Evolutionary conservation across 1,140 invertebrate genomes (phyloP).

Genomic region (Artemia franciscana): DNA sequence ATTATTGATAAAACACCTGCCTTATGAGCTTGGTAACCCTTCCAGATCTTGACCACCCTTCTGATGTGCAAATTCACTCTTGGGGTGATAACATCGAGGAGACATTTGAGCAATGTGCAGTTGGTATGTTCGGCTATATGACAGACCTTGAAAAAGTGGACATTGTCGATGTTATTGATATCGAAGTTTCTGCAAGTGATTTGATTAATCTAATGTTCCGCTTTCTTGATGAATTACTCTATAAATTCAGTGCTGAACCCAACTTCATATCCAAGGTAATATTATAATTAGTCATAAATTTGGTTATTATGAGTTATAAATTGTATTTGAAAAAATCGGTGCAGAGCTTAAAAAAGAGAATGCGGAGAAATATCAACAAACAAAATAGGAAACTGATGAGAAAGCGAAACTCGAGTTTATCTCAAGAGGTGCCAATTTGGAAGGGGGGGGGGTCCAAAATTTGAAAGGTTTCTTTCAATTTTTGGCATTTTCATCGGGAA

Average conservation of each 20-base stretch:
- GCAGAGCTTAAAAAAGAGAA: no score
- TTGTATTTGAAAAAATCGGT: no score
- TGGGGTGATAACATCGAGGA: slow-evolving; percentile 75
- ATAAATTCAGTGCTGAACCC: slow-evolving; percentile 74
- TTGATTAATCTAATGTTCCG: slow-evolving; percentile 67
- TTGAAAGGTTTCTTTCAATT: no score
- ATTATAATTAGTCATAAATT: slow-evolving; percentile 5
- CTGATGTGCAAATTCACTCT: slow-evolving; percentile 83
- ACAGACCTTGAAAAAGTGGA: slow-evolving; percentile 71
- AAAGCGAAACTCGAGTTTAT: no score
- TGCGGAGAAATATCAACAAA: no score
- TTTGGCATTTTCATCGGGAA: no score
- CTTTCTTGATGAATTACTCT: slow-evolving; percentile 85
- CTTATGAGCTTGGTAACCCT: slow-evolving; percentile 19
- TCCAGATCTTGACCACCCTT: slow-evolving; percentile 86
- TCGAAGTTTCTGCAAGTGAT: slow-evolving; percentile 69
- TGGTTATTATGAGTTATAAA: neutral
- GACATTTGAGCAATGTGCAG: slow-evolving; percentile 82
- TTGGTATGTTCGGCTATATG: slow-evolving; percentile 83
- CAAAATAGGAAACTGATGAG: no score
- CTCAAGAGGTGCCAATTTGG: no score
- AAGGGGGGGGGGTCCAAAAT: no score
- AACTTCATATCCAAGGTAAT: slow-evolving; percentile 42
- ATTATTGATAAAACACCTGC: no score
- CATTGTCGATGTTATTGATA: slow-evolving; percentile 44